These are phyloP conservation scores for Leptinotarsa undecemlineata DNA, from an alignment of 1,140 invertebrate species.

Conservation along the genomic window DNA sequence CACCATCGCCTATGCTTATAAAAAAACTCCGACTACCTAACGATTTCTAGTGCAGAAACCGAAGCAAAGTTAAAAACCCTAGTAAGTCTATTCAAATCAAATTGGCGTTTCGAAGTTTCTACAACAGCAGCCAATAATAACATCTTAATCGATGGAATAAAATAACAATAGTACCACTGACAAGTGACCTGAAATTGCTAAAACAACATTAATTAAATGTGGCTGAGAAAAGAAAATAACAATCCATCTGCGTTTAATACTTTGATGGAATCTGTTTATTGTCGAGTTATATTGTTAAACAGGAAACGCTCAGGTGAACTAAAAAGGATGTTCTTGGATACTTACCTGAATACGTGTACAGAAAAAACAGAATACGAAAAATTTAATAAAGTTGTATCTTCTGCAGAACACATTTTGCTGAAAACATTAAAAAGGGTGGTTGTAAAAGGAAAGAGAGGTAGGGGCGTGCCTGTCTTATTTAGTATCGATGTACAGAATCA, in stretches of 20 bases:
- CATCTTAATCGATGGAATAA: slow-evolving; percentile 50
- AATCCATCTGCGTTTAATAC: slow-evolving; percentile 36
- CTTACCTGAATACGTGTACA: neutral
- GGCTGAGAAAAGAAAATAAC: slow-evolving; percentile 26
- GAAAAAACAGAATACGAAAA: slow-evolving; percentile 25
- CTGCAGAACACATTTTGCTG: slow-evolving; percentile 31
- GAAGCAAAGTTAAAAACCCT: slow-evolving; percentile 26
- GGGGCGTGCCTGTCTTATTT: slow-evolving; percentile 31
- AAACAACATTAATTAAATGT: slow-evolving; percentile 26
- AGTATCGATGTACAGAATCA: slow-evolving; percentile 27
- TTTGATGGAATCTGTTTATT: slow-evolving; percentile 35
- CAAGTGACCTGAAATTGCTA: slow-evolving; percentile 42
- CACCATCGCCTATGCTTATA: neutral
- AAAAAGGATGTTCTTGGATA: slow-evolving; percentile 4
- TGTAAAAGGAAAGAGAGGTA: slow-evolving; percentile 34
- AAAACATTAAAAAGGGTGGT: slow-evolving; percentile 33
- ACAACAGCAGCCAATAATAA: slow-evolving; percentile 43
- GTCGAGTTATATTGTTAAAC: slow-evolving; percentile 36
- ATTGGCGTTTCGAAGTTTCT: slow-evolving; percentile 37
- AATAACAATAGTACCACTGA: slow-evolving; percentile 48
- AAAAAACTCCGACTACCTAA: neutral
- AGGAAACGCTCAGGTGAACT: slow-evolving; percentile 35
- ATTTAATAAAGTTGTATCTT: slow-evolving; percentile 30
- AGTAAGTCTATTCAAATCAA: neutral
- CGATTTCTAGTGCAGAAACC: slow-evolving; percentile 23